phyloP scores from a whole-genome alignment of 2,888 invertebrate genomes.

The Thymelicus lineola region DNA sequence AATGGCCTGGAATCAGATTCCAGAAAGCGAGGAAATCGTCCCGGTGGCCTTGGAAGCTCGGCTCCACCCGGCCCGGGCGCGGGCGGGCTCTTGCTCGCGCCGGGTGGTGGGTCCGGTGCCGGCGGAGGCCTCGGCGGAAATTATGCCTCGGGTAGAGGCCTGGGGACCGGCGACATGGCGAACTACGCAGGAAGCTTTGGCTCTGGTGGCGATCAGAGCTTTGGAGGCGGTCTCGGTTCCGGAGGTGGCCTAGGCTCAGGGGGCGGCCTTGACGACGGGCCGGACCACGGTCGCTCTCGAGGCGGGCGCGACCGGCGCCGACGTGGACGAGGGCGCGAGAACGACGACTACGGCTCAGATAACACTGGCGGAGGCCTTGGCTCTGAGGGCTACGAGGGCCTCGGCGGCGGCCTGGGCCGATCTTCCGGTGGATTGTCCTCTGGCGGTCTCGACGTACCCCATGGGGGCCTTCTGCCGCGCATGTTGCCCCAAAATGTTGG shows the following conservation, averaged over 20 bases:
- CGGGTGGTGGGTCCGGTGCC: constrained; percentile 52
- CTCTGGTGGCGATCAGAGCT: constrained; percentile 51
- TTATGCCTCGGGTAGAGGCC: constrained; percentile 49
- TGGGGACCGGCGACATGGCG: constrained; percentile 48
- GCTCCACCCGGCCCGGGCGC: constrained; percentile 50
- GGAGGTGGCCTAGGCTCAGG: constrained; percentile 52
- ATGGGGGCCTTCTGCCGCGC: constrained; percentile 78
- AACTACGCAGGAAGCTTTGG: constrained; percentile 58
- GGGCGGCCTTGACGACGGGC: constrained; percentile 46
- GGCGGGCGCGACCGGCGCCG: constrained; percentile 71
- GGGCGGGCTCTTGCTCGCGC: constrained; percentile 52
- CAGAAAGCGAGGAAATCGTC: constrained; percentile 72
- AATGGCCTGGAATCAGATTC: constrained; percentile 79
- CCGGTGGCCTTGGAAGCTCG: constrained; percentile 55
- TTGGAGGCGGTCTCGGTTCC: constrained; percentile 59
- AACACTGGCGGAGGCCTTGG: constrained; percentile 54
- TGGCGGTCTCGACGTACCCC: constrained; percentile 79
- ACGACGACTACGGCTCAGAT: constrained; percentile 60
- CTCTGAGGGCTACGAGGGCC: constrained; percentile 53
- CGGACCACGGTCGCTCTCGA: constrained; percentile 56
- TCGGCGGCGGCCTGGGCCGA: constrained; percentile 63
- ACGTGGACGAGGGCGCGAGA: constrained; percentile 75
- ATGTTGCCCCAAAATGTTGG: constrained; percentile 69
- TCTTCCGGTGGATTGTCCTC: constrained; percentile 59
- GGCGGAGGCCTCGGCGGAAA: constrained; percentile 45